Base-by-base conservation (phyloP, 2,113 vertebrate species). In the Oplegnathus fasciatus region DNA sequence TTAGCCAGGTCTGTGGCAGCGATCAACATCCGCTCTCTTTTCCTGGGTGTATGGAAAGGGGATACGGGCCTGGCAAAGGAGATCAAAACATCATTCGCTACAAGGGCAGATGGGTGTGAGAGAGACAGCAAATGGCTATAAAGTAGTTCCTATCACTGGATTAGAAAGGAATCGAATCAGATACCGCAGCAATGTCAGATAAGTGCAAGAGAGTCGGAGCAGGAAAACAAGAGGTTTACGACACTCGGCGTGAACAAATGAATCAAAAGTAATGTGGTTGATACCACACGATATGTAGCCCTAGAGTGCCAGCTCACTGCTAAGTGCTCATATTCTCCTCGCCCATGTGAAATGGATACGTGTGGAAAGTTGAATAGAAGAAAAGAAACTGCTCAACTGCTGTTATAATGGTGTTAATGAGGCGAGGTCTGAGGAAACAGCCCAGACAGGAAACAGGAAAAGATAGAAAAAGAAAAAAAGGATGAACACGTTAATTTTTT, bases 101-200 rank as follows among this genome's bases (percentile, higher is more conserved):
- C 88, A 77, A 85, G 90, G 81, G 85, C 80, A 86, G 88, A 88
- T 69, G 80, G 74, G 82, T 24, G 10, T 7, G 77, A 73, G 80
- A 71, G 88, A 87, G 78, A 80, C 61, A 62, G 83, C 78, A 91
- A 93, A 91, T 92, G 87, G 90, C 78, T 70, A 70, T 82, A 83
- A 86, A 90, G 89, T 82, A 90, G 84, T 89, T 91, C 86, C 82
- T 79, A 52, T 89, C 79, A 76, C 83, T 87, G 80, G 83, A 88
- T 89, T 90, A 85, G 40, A 78, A 42, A 82, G 54, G 66, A 88
- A 88, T 75, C 54, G 55, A 90, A 90, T 92, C 34, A 69, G 75
- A 88, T 75, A 86, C 64, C 54, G 50, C 64, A 52, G 48, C 18
- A 57, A 89, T 81, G 78, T 84, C 65, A 62, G 87, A 87, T 90